Conservation (phyloP, 2,797 vertebrate species). For the Pseudocheirus occidentalis region DNA sequence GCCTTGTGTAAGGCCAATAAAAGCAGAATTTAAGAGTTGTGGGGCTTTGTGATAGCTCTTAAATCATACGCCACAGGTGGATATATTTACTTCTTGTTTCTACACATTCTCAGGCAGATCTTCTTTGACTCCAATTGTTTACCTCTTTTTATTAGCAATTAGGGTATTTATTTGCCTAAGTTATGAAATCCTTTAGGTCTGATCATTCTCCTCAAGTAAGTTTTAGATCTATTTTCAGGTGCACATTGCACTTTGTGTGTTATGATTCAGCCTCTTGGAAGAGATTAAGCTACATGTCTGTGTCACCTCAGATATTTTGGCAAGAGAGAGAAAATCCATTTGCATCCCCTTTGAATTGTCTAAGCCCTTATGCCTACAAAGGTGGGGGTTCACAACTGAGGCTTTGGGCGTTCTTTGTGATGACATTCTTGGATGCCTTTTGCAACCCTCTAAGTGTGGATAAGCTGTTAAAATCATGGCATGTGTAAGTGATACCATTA, state of each 20-base stretch:
- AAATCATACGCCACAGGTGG: not conserved
- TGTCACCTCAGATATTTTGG: not conserved
- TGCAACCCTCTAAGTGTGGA: slow-evolving; percentile 38
- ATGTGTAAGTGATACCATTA: slow-evolving; percentile 64
- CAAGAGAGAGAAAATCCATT: not conserved
- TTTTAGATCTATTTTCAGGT: slow-evolving; percentile 40
- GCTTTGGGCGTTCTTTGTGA: slow-evolving; percentile 35
- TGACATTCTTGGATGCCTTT: slow-evolving; percentile 24
- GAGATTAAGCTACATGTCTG: not conserved
- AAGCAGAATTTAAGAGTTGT: slow-evolving; percentile 32
- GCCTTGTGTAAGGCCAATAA: not conserved
- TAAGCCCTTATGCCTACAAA: slow-evolving; percentile 41
- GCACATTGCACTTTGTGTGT: slow-evolving; percentile 15
- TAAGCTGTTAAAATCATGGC: slow-evolving; percentile 51
- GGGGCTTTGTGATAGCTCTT: not conserved
- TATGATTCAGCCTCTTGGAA: not conserved
- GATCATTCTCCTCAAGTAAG: slow-evolving; percentile 11
- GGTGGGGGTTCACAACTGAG: slow-evolving; percentile 22
- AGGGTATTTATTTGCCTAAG: not conserved
- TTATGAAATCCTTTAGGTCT: slow-evolving; percentile 10
- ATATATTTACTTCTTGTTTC: not conserved
- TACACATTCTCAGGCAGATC: slow-evolving; percentile 27
- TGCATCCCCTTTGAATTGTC: slow-evolving; percentile 13
- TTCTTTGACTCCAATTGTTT: slow-evolving; percentile 5
- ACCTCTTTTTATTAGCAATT: slow-evolving; percentile 27